A percentile compares a stretch with the other conserved stretches of the same genome.
Conservation (phyloP, 2,113 vertebrate genomes). For the Desmodus rotundus region DNA sequence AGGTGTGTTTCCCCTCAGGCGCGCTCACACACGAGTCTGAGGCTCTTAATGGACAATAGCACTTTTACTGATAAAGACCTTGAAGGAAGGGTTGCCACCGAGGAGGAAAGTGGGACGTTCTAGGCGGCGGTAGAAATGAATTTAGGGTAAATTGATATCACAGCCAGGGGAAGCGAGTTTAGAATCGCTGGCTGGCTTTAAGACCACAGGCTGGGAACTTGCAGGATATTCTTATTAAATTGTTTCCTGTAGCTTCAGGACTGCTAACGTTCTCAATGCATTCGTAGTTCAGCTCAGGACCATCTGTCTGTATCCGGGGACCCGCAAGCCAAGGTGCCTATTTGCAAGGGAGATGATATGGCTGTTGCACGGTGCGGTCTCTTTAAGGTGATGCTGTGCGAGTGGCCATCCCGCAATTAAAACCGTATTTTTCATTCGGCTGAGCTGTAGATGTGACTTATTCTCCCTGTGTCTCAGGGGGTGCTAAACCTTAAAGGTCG, state of each 20-base stretch:
- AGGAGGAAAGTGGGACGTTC: not conserved
- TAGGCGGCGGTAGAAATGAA: not conserved
- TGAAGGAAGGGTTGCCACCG: not conserved
- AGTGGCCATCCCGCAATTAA: not conserved
- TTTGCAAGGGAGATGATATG: not conserved
- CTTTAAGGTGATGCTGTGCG: not conserved
- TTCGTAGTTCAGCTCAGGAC: not conserved
- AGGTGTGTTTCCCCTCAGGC: not conserved
- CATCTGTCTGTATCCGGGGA: not conserved
- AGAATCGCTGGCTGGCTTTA: not conserved
- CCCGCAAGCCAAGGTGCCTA: not conserved
- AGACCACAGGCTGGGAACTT: not conserved
- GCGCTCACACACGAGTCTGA: not conserved
- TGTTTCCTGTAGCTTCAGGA: not conserved
- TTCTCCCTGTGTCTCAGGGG: not conserved
- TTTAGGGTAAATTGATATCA: not conserved
- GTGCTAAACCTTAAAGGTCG: not conserved
- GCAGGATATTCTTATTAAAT: not conserved
- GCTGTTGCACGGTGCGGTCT: not conserved
- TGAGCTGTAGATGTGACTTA: not conserved
- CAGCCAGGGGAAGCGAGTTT: not conserved
- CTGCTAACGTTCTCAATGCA: not conserved
- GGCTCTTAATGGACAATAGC: not conserved
- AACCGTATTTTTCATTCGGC: slow-evolving; percentile 17
- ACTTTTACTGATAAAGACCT: slow-evolving; percentile 5